Percentiles rank a stretch among this genome's conserved stretches.
Conservation (phyloP, 2,113 vertebrate species). For the Brachyistius frenatus region DNA sequence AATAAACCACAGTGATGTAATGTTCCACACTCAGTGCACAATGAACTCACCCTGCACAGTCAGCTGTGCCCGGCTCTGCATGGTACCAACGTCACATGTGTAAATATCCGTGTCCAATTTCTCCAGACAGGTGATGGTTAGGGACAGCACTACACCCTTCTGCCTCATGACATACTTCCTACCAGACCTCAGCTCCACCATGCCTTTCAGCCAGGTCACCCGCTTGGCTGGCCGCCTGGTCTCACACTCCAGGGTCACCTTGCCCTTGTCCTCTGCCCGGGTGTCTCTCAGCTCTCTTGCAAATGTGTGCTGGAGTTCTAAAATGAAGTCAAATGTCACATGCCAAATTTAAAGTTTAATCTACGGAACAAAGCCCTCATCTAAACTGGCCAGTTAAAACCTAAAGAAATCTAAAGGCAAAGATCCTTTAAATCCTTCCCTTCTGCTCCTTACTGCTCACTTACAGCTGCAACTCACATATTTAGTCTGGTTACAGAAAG, state of each 20-base stretch:
- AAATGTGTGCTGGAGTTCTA: conserved; percentile 92
- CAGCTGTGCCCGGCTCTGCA: conserved; percentile 88
- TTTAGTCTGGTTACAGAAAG: too few species aligned
- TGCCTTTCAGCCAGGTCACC: conserved; percentile 91
- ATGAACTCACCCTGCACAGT: conserved; percentile 86
- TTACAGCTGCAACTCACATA: not conserved
- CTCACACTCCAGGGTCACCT: conserved; percentile 87
- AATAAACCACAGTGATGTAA: not conserved
- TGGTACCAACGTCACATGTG: conserved; percentile 90
- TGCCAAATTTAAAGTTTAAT: not conserved
- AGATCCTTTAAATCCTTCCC: not conserved
- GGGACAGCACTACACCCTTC: conserved; percentile 85
- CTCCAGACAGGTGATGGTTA: conserved; percentile 88
- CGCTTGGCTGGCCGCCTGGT: conserved; percentile 81
- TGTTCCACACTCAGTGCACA: not conserved
- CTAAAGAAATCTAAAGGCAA: not conserved
- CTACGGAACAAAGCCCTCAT: too few species aligned
- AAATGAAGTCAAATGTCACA: not conserved
- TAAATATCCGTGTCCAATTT: conserved; percentile 89
- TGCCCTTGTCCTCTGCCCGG: conserved; percentile 85
- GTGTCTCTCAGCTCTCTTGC: conserved; percentile 87
- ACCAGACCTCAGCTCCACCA: conserved; percentile 84
- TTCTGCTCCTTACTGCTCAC: not conserved
- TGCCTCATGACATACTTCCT: conserved; percentile 87
- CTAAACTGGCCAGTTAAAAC: not conserved